Evolutionary conservation across 2,797 vertebrate genomes (phyloP).

Genomic region (Falco novaeseelandiae): DNA sequence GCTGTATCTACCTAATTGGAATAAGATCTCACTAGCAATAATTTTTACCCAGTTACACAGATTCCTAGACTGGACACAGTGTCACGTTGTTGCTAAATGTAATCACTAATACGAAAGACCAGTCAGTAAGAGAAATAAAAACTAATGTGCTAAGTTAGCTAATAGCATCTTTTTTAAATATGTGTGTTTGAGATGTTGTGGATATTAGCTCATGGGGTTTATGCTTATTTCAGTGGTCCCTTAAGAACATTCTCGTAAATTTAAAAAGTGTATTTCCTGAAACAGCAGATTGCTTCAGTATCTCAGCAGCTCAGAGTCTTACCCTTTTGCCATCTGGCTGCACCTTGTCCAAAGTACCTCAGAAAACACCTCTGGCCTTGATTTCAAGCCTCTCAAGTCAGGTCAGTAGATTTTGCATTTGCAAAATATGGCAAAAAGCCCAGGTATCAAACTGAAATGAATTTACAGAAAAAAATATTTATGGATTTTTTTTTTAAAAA

Average conservation of each 20-base stretch:
- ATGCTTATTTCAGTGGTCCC: not conserved
- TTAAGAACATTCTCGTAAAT: not conserved
- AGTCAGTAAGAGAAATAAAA: not conserved
- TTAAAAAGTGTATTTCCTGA: not conserved
- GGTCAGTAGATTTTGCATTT: not conserved
- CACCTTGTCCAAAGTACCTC: not conserved
- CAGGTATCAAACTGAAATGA: not conserved
- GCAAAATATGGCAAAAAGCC: not conserved
- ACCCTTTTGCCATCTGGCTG: not conserved
- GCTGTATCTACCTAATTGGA: not conserved
- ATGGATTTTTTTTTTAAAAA: too few species aligned
- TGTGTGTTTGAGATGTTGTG: not conserved
- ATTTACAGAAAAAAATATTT: not conserved
- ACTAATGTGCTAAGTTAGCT: not conserved
- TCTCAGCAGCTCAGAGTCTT: not conserved
- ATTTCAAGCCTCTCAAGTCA: not conserved
- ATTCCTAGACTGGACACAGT: not conserved
- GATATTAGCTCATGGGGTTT: not conserved
- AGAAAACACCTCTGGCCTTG: not conserved
- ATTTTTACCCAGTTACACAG: slow-evolving; percentile 16
- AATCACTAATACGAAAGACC: not conserved
- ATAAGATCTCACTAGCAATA: slow-evolving; percentile 8
- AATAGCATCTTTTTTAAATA: not conserved
- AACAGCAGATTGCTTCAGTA: not conserved
- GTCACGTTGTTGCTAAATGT: not conserved